These are phyloP conservation scores for Holotrichia oblita DNA, from an alignment of 1,140 invertebrate species.

Conservation along the genomic window DNA sequence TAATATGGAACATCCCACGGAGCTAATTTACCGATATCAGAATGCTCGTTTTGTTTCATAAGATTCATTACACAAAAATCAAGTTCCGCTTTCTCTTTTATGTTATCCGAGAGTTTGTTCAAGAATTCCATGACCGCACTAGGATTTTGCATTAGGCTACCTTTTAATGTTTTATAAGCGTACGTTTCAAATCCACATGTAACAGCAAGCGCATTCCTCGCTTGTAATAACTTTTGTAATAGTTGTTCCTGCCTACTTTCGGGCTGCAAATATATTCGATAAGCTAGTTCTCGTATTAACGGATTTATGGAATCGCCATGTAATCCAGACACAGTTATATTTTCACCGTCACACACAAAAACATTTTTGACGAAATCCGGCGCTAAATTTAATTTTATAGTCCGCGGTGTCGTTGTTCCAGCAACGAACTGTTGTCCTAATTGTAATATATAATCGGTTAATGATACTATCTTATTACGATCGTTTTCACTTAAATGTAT, in stretches of 20 bases:
- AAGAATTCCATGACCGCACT: conserved; percentile 76
- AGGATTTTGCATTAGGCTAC: conserved; percentile 86
- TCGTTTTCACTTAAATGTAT: conserved; percentile 89
- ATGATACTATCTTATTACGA: conserved; percentile 78
- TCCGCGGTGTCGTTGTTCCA: conserved; percentile 73
- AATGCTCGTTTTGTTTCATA: conserved; percentile 73
- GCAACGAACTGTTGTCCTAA: conserved; percentile 89
- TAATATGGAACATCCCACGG: conserved; percentile 90
- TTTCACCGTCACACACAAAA: conserved; percentile 77
- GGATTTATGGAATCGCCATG: conserved; percentile 85
- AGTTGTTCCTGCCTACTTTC: conserved; percentile 80
- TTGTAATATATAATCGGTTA: conserved; percentile 77
- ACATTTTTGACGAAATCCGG: conserved; percentile 77
- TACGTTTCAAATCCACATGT: conserved; percentile 90
- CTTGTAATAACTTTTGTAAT: conserved; percentile 75
- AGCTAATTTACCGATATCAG: conserved; percentile 65
- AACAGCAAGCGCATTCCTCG: conserved; percentile 79
- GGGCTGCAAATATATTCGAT: conserved; percentile 85
- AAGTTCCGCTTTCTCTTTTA: conserved; percentile 70
- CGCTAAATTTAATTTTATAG: conserved; percentile 71
- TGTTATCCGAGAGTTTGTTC: conserved; percentile 75
- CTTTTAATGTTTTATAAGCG: conserved; percentile 86
- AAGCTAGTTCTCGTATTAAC: conserved; percentile 86
- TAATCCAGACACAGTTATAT: conserved; percentile 79
- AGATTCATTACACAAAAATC: conserved; percentile 80